These are phyloP conservation scores for Fukomys damarensis DNA, from an alignment of 2,113 vertebrate genomes.

Conservation along the genomic window DNA sequence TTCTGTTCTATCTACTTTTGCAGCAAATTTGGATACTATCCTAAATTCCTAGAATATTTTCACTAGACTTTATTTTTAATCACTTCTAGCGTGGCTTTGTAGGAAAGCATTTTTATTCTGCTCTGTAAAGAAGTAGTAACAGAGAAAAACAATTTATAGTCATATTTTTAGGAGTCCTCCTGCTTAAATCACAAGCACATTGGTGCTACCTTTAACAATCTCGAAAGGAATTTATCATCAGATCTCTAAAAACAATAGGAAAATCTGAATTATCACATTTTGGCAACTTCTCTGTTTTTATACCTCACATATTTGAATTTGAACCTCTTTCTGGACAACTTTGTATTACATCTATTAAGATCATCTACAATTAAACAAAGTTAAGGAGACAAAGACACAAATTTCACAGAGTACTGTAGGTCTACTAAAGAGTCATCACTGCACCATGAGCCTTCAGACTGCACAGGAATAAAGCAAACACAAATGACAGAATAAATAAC, in stretches of 20 bases:
- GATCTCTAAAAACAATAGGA: slow-evolving; percentile 13
- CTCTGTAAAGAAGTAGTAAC: not conserved
- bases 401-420: not conserved
- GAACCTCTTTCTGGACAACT: not conserved
- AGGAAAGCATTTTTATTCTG: not conserved
- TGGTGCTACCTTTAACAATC: not conserved
- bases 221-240: slow-evolving; percentile 61
- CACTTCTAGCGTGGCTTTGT: not conserved
- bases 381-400: not conserved
- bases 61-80: not conserved
- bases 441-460: not conserved
- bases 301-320: not conserved
- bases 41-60: slow-evolving; percentile 19
- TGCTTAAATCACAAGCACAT: not conserved
- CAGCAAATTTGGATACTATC: not conserved
- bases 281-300: not conserved
- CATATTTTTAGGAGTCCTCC: not conserved
- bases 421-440: not conserved
- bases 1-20: not conserved
- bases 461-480: slow-evolving; percentile 16
- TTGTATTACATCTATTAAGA: not conserved
- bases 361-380: not conserved
- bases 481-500: not conserved
- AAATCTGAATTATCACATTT: slow-evolving; percentile 7
- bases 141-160: not conserved